Conservation (phyloP, 2,888 invertebrate genomes). For the Sarcophaga caerulescens region DNA sequence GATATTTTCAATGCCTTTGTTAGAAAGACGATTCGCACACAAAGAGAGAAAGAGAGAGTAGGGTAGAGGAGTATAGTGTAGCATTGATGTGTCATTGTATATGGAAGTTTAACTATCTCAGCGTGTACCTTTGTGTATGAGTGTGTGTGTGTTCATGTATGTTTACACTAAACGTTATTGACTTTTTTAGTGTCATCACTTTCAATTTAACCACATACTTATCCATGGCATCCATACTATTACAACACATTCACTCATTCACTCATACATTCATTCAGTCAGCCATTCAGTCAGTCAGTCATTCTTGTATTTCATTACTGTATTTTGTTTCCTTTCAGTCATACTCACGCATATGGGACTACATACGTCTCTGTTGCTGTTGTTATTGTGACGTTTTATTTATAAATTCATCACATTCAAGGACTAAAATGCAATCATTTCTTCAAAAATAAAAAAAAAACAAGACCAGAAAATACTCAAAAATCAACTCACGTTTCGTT, state of each 20-base stretch:
- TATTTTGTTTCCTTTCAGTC: conserved; percentile 17
- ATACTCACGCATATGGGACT: not conserved
- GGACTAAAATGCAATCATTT: conserved; percentile 60
- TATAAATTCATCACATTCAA: conserved; percentile 44
- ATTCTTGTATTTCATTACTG: conserved; percentile 23
- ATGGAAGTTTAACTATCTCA: not conserved
- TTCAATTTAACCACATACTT: conserved; percentile 68
- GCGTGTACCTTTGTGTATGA: too few relatives aligned
- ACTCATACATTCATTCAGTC: conserved; percentile 30
- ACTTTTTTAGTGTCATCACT: conserved; percentile 69
- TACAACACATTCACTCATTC: conserved; percentile 44
- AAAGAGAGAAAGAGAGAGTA: too few relatives aligned
- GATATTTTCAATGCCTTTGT: not conserved
- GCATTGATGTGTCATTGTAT: not conserved
- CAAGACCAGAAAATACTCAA: conserved; percentile 6
- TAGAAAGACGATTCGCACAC: not conserved
- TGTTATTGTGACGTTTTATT: not conserved
- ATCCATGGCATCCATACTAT: conserved; percentile 24
- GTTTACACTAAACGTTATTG: conserved; percentile 65
- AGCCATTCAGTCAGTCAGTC: not conserved
- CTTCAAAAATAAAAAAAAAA: conserved; percentile 7
- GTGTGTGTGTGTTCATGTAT: not conserved
- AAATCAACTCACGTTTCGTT: conserved; percentile 59
- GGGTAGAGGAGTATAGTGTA: not conserved
- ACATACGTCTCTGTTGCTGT: not conserved